A percentile compares a stretch with the other conserved stretches of the same genome.
phyloP scores from a whole-genome alignment of 1,140 invertebrate species.

The Oryzaephilus surinamensis region DNA sequence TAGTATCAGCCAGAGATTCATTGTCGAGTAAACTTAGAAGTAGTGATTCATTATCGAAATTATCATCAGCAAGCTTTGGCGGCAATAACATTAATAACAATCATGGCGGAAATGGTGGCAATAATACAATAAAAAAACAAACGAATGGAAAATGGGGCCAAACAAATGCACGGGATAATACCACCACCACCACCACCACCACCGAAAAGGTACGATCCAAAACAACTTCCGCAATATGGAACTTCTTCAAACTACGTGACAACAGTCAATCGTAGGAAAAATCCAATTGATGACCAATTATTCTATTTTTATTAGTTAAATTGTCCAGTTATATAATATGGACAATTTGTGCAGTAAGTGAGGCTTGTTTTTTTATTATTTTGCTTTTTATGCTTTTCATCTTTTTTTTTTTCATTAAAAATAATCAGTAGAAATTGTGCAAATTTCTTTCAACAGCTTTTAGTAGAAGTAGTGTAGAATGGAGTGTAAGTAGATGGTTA shows the following conservation, averaged over 20 bases:
- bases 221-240: constrained; percentile 53
- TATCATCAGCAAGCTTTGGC: constrained; percentile 17
- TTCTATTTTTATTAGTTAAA: background rate
- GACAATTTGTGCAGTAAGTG: constrained; percentile 28
- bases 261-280: constrained; percentile 34
- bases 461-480: too few relatives aligned
- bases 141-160: too few relatives aligned
- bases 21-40: constrained; percentile 44
- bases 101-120: constrained; percentile 5
- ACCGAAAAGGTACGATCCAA: constrained; percentile 52
- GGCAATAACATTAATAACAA: constrained; percentile 7
- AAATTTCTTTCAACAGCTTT: too few relatives aligned
- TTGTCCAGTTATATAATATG: background rate
- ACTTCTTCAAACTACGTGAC: constrained; percentile 51
- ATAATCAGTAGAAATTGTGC: constrained; percentile 1
- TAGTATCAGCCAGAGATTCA: constrained; percentile 44
- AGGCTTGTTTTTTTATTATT: constrained; percentile 30
- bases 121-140: constrained; percentile 4
- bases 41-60: constrained; percentile 37
- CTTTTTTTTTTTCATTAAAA: too few relatives aligned
- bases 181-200: constrained; percentile 5
- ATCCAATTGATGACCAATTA: background rate
- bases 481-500: too few relatives aligned
- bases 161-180: constrained; percentile 5
- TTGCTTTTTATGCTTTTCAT: constrained; percentile 15